Evolutionary conservation across 2,113 vertebrate genomes (phyloP).

Genomic region (Oceanodroma tethys): DNA sequence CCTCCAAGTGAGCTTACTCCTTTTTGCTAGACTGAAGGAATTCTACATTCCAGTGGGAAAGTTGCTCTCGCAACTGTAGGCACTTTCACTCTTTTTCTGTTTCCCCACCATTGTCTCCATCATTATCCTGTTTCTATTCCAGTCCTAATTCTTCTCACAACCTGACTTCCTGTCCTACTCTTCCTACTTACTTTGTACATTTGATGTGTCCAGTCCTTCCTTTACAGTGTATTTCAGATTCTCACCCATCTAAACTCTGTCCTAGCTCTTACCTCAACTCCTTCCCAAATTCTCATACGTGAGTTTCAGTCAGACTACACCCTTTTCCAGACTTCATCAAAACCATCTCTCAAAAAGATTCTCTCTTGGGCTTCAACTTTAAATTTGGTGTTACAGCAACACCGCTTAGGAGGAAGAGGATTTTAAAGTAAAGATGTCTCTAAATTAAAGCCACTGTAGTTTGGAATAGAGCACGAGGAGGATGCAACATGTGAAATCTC

Average conservation of each 20-base stretch:
- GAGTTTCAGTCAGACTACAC: not conserved
- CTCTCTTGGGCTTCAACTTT: not conserved
- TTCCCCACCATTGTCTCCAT: not conserved
- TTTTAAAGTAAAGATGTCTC: not conserved
- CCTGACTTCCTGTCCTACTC: conserved; percentile 6
- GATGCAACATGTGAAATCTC: not conserved
- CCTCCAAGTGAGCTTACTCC: not conserved
- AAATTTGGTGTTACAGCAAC: not conserved
- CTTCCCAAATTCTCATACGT: not conserved
- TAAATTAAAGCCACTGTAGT: not conserved
- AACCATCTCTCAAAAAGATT: not conserved
- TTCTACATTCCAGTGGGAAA: not conserved
- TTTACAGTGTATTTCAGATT: not conserved
- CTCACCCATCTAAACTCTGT: not conserved
- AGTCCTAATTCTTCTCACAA: conserved; percentile 13
- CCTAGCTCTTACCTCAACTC: not conserved
- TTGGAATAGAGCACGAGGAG: not conserved
- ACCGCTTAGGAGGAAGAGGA: not conserved
- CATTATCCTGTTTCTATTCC: not conserved
- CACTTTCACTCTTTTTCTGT: not conserved
- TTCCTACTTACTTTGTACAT: not conserved
- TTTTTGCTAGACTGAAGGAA: not conserved
- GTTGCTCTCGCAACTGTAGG: not conserved
- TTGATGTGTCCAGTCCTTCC: not conserved
- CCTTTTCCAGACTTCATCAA: not conserved